Evolutionary conservation across 2,113 vertebrate genomes (phyloP).

Genomic region (Nerophis ophidion): DNA sequence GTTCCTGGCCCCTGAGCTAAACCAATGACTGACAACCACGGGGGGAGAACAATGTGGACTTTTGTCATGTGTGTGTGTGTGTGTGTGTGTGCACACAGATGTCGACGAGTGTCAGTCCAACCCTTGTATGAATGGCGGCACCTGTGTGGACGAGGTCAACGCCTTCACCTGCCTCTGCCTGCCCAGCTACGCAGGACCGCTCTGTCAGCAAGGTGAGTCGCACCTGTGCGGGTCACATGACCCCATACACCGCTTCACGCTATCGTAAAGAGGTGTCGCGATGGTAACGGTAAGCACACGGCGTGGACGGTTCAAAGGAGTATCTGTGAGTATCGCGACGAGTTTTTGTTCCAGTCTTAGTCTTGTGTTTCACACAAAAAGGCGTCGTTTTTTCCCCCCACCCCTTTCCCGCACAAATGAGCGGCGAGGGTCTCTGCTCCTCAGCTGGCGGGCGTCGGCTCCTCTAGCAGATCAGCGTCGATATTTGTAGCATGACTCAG

Average conservation of each 20-base stretch:
- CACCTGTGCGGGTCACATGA: background rate
- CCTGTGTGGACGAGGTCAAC: conserved; percentile 80
- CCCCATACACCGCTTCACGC: no score
- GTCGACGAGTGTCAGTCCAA: conserved; percentile 89
- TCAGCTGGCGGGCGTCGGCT: conserved; percentile 39
- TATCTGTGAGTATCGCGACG: no score
- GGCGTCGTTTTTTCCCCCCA: no score
- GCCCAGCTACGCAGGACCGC: conserved; percentile 84
- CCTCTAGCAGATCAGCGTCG: conserved; percentile 37
- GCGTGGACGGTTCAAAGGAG: no score
- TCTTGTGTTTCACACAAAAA: no score
- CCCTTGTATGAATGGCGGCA: conserved; percentile 89
- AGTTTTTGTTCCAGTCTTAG: no score
- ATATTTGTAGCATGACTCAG: conserved; percentile 43
- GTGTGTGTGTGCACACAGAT: conserved; percentile 68
- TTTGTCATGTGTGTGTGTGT: conserved; percentile 12
- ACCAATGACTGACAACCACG: background rate
- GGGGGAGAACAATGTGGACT: background rate
- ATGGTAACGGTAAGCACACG: no score
- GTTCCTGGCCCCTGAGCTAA: no score
- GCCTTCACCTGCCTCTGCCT: conserved; percentile 87
- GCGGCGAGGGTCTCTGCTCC: background rate
- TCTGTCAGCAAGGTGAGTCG: conserved; percentile 84
- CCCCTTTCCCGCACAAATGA: no score
- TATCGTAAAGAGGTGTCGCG: no score